Conservation (phyloP, 2,797 vertebrate species). For the Huso huso region DNA sequence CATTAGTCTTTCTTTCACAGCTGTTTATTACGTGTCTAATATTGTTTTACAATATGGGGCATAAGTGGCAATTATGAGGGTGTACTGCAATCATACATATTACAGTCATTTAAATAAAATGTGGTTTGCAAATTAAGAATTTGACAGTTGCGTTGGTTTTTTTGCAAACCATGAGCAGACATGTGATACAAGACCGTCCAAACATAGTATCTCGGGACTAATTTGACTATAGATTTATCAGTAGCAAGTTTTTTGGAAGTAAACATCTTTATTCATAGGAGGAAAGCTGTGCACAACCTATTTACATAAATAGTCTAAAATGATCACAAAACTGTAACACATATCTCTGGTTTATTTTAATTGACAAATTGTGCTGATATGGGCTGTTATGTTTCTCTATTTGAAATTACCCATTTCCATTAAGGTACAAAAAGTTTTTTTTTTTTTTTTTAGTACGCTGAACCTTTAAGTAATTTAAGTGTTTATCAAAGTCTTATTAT, state of each 20-base stretch:
- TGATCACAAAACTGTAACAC: no score
- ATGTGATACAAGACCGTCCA: not conserved
- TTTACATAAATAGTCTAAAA: no score
- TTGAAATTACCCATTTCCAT: no score
- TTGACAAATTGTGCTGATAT: not conserved
- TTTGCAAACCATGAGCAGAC: conserved; percentile 2
- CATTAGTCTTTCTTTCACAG: no score
- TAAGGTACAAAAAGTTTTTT: no score
- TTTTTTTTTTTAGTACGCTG: not conserved
- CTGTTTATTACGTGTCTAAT: no score
- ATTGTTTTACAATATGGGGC: no score
- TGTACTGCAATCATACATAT: not conserved
- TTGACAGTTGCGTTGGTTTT: not conserved
- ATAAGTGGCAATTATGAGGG: conserved; percentile 7
- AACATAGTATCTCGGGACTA: not conserved
- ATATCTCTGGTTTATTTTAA: no score
- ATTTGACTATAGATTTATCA: not conserved
- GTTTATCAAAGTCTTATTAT: no score
- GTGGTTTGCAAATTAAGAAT: conserved; percentile 4
- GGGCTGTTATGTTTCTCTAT: not conserved
- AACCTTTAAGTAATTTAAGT: no score
- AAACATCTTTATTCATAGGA: not conserved
- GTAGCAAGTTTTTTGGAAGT: no score
- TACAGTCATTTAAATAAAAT: conserved; percentile 4
- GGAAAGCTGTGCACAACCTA: not conserved